phyloP scores from a whole-genome alignment of 2,113 vertebrate species.

The Osmerus mordax region DNA sequence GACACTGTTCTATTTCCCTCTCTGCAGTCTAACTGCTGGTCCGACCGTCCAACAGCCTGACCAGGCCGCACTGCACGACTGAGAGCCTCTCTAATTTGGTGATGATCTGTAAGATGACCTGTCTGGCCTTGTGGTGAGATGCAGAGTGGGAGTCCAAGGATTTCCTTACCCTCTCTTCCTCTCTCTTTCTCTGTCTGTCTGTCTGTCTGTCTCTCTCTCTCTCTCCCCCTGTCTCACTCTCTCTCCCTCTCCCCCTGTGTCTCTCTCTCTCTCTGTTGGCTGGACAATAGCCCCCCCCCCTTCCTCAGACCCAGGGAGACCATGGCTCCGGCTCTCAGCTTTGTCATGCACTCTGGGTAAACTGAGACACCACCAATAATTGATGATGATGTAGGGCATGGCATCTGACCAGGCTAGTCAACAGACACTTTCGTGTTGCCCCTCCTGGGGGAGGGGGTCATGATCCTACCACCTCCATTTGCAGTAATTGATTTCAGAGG shows the following conservation, averaged over 20 bases:
- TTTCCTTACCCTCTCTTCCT: constrained; percentile 57
- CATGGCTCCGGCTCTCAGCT: constrained; percentile 38
- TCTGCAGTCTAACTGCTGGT: constrained; percentile 47
- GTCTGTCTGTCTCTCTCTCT: not conserved
- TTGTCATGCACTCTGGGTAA: constrained; percentile 65
- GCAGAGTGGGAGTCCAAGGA: constrained; percentile 63
- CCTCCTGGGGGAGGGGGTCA: constrained; percentile 57
- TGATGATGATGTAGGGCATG: constrained; percentile 69
- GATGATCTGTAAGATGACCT: constrained; percentile 74
- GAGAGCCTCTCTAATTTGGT: constrained; percentile 63
- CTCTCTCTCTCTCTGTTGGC: constrained; percentile 30
- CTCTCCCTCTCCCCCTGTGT: not conserved
- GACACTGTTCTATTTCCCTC: constrained; percentile 45
- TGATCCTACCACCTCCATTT: constrained; percentile 66
- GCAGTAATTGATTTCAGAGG: constrained; percentile 64
- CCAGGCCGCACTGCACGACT: constrained; percentile 26
- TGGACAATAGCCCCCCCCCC: constrained; percentile 34
- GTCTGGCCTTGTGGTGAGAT: constrained; percentile 39
- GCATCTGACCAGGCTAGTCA: constrained; percentile 53
- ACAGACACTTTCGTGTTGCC: constrained; percentile 48
- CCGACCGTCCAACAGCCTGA: not conserved
- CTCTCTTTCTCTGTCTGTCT: constrained; percentile 10
- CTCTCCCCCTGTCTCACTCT: constrained; percentile 9
- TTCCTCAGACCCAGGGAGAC: constrained; percentile 49
- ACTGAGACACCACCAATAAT: constrained; percentile 68